These are phyloP conservation scores for Metallyticus violacea DNA, from an alignment of 2,888 invertebrate species.

Conservation along the genomic window DNA sequence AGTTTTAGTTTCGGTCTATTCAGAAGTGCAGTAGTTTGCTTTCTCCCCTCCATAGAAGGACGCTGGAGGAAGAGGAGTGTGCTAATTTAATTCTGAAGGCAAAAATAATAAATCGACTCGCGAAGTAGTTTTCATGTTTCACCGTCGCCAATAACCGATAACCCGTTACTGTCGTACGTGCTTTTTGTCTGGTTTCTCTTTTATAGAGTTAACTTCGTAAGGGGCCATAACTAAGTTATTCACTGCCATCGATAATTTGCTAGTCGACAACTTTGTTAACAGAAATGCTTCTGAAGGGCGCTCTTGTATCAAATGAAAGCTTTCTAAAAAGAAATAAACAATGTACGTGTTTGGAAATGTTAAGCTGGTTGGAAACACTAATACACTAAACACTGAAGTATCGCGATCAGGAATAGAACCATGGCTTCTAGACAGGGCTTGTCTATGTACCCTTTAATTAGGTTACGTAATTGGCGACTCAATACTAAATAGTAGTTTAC, in stretches of 20 bases:
- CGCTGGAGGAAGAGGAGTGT: background rate
- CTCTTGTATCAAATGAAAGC: background rate
- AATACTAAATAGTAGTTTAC: too few species aligned
- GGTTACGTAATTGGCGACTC: too few species aligned
- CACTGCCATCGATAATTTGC: background rate
- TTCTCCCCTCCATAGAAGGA: background rate
- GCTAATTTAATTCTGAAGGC: background rate
- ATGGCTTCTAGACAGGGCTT: too few species aligned
- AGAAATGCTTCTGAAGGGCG: too few species aligned
- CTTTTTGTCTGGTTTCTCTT: background rate
- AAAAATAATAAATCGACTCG: background rate
- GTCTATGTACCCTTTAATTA: too few species aligned
- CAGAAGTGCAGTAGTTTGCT: background rate
- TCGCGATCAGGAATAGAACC: too few species aligned
- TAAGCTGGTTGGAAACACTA: too few species aligned
- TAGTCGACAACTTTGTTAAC: background rate
- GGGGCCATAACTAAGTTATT: background rate
- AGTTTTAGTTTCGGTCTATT: background rate
- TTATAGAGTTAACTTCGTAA: background rate
- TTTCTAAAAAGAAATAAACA: background rate
- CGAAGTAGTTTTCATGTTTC: background rate
- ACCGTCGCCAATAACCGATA: background rate
- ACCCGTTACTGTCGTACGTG: background rate
- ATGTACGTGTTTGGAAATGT: too few species aligned
- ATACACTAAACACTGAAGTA: too few species aligned